Evolutionary conservation across 2,888 invertebrate genomes (phyloP), one percentile per base, ranked within the genome.

Genomic region (Ennomos quercinarius): DNA sequence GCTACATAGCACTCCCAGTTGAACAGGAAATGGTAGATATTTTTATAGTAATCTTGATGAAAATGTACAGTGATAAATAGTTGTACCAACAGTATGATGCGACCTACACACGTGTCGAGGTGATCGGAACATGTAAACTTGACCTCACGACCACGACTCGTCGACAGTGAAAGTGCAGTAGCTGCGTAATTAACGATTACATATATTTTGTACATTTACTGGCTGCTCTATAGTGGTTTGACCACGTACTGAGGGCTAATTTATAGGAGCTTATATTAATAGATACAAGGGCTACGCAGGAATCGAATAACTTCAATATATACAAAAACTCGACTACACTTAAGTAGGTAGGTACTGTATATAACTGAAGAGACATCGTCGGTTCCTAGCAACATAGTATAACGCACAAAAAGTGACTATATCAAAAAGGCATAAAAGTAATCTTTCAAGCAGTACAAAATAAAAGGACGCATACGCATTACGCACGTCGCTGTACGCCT

Each of bases 121-220:
- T 36, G 74, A 71, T 74, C 77, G 78, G 81, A 81, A 84, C 77
- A 72, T 77, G 72, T 86, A 86, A 87, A 87, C 87, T 89, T 90
- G 89, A 89, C 87, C 89, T 71, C 79, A 13, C 73, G 71, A 64
- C 55, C 79, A 17, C 73, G 71, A 64, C 55, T 45, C 60, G 60
- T 70, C 64, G 71, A 63, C 76, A 85, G 91, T 86, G 91, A 91
- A 91, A 91, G 91, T 88, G 68, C 70, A 83, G 89, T 85, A 89
- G 90, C 84, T 57, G 64, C 62, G 68, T 78, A 76, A 80, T 76
- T 61, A 74, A 73, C 71, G 70, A 68, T 73, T 72, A 71, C 70
- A 71, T 60, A 63, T 55, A 27, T 27, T 27, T 60, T 60, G 63
- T 49, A 57, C 56, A 49, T 37, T 42, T 54, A 41, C 36, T 37